These are phyloP conservation scores for Apostichopus leukothele DNA, from an alignment of 53 echinoderm and acorn worm genomes.

Conservation along the genomic window DNA sequence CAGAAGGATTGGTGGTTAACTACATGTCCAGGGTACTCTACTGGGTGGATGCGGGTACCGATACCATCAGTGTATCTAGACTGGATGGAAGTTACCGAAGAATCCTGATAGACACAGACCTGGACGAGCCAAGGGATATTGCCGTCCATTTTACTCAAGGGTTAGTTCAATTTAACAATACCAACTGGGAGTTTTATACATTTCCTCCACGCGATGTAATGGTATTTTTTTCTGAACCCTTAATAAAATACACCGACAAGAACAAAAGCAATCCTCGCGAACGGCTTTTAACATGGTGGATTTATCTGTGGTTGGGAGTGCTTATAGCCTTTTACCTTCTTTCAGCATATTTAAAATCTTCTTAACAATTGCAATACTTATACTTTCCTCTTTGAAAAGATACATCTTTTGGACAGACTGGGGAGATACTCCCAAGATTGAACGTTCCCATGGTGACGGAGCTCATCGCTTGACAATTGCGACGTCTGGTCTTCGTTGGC, in stretches of 20 bases:
- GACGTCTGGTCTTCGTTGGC: background rate
- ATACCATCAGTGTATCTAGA: background rate
- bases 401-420: background rate
- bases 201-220: too few relatives aligned
- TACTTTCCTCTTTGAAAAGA: background rate
- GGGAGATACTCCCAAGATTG: background rate
- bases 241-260: too few relatives aligned
- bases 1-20: background rate
- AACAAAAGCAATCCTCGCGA: too few relatives aligned
- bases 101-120: background rate
- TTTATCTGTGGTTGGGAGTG: too few relatives aligned
- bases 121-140: background rate
- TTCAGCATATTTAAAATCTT: too few relatives aligned
- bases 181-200: too few relatives aligned
- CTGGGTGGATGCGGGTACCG: background rate
- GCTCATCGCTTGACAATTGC: background rate
- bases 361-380: too few relatives aligned
- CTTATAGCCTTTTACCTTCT: too few relatives aligned
- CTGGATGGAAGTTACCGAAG: slow-evolving; percentile 20
- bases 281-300: too few relatives aligned
- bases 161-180: background rate
- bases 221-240: too few relatives aligned
- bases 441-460: background rate
- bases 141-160: background rate
- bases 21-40: background rate